phyloP scores from a whole-genome alignment of 2,888 invertebrate species.

The Platycheirus rosarum region DNA sequence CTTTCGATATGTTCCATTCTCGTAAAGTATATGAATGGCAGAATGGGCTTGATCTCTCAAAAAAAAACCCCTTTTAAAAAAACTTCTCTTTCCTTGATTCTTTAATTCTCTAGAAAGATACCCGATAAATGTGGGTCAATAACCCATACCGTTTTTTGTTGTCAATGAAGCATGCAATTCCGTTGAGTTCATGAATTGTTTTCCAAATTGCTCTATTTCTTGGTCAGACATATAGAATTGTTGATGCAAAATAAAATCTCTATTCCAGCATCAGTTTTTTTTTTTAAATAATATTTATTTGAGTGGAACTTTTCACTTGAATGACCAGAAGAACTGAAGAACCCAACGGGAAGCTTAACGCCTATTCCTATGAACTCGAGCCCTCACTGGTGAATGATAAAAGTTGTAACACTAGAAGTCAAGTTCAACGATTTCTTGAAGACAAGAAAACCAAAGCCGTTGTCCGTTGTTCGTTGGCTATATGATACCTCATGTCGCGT shows the following conservation, averaged over 20 bases:
- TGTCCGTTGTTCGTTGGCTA: too few species aligned
- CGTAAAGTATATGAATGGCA: too few species aligned
- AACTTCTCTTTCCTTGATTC: too few species aligned
- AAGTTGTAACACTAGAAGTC: background rate
- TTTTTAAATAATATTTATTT: background rate
- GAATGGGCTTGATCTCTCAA: too few species aligned
- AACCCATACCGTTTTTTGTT: background rate
- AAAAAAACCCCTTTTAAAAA: too few species aligned
- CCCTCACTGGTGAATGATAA: background rate
- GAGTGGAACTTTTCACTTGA: background rate
- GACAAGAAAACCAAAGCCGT: background rate
- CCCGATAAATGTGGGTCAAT: background rate
- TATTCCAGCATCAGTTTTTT: background rate
- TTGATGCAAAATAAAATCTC: background rate
- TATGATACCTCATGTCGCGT: background rate
- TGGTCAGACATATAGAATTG: too few species aligned
- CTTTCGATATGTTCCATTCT: too few species aligned
- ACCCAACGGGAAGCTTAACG: background rate
- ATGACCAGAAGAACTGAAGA: background rate
- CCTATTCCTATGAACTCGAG: background rate
- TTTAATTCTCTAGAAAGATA: too few species aligned
- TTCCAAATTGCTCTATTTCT: background rate
- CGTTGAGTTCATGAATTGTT: background rate
- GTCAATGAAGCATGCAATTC: constrained; percentile 1
- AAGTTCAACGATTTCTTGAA: background rate